Evolutionary conservation across 2,888 invertebrate species (phyloP), one percentile per base, ranked within the genome.

Genomic region (Pseudococcus viburni): DNA sequence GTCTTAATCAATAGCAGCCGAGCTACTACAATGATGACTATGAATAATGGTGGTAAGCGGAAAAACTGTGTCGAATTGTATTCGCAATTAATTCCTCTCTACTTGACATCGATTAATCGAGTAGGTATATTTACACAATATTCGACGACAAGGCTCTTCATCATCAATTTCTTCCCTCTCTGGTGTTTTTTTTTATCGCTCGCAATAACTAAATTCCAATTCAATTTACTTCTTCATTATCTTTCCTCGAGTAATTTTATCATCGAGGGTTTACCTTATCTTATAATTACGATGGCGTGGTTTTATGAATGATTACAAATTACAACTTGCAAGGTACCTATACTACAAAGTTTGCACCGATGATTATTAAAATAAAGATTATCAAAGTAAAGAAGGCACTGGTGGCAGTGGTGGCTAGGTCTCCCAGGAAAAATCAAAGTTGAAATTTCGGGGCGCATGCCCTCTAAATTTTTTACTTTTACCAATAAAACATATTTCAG

Each of bases 11-110:
- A 59, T 83, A 88, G 55, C 39, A 88, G 42, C 33, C 2, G 1
- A 22, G 26, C 33, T 26, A 33, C 12, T 73, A 83, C 80, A n/a
- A 83, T 77, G 88, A 88, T 88, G 88, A 88, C 83, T 83, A 51
- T 88, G 83, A 33, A 88, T 46, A 83, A 83, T 83, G 22, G 77
- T 19, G n/a, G 46, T 46, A 46, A 83, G 46, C 80, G 80, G 80
- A 83, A 83, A 83, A 83, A 83, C 80, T 83, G 80, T 83, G 80
- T 83, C 80, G 80, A 83, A 83, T 83, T 46, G 42, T 46, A 46
- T 42, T 46, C 80, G 33, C 73, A 73, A 73, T 73, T 73, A 73
- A 73, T 73, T 73, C 73, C 73, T 73, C 33, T 73, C 73, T 33
- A 73, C 33, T 64, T 64, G 64, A 64, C 73, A 33, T 33, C 73